Base-by-base conservation (phyloP, 2,113 vertebrate species). In the Enhydra lutris region DNA sequence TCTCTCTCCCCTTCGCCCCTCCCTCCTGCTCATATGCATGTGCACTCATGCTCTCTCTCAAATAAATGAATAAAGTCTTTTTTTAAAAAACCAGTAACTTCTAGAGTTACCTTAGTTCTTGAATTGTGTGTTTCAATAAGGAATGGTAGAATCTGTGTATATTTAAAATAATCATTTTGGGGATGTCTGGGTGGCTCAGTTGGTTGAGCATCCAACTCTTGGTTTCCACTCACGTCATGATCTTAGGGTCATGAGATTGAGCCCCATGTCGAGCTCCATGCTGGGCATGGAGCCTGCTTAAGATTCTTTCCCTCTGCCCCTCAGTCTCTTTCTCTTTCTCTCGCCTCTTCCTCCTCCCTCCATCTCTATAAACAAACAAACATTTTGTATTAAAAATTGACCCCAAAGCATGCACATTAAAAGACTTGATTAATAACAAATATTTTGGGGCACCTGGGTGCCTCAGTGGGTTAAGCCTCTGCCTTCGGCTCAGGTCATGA, bases 381-480 rank as follows among this genome's bases (percentile, higher is more conserved):
- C 65, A n/a, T 69, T n/a, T 96, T 74, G 8, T 94, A 57, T 86
- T 91, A 47, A 95, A 91, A 91, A 80, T 69, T 97, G 67, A 91
- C 57, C 45, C 76, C 34, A 63, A 55, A 55, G 17, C 17, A 18
- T 18, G 52, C 52, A 55, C 17, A 4, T 55, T 55, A 55, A 55
- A 6, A 55, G 52, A 55, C 52, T 55, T 55, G 52, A 55, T 55
- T 55, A 55, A 55, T 55, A 55, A 18, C 52, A 55, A 55, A 55
- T 6, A 55, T 55, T 55, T 55, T 18, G 21, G 57, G 21, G 57
- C 3, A 0, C 21, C 57, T 59, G 21, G 57, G 57, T 8, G 57
- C 21, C 21, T 59, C 57, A 59, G 57, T 59, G 57, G 57, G 57
- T 59, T 59, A 59, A 59, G 21, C 57, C 57, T 59, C 57, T 59